Conservation (phyloP, 2,888 invertebrate genomes). For the Blera fallax region DNA sequence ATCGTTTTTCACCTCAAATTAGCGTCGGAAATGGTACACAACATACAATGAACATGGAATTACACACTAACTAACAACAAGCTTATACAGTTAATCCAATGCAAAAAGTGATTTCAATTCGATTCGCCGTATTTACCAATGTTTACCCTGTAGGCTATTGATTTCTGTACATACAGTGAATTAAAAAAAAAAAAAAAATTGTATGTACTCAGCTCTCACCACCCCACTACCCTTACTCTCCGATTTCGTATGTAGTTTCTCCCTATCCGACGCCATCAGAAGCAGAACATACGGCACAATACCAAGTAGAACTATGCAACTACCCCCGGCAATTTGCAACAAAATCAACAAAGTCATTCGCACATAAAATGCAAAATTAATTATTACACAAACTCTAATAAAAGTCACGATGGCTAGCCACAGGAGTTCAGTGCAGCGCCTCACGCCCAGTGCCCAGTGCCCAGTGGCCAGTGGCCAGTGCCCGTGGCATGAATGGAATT, state of each 20-base stretch:
- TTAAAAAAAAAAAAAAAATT: slow-evolving; percentile 2
- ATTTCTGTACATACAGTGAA: slow-evolving; percentile 30
- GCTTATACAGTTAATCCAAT: slow-evolving; percentile 70
- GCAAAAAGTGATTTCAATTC: slow-evolving; percentile 72
- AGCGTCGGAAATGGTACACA: slow-evolving; percentile 70
- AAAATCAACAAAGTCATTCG: slow-evolving; percentile 70
- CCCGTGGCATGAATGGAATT: slow-evolving; percentile 39
- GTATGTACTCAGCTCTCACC: background rate
- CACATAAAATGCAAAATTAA: slow-evolving; percentile 72
- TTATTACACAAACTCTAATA: slow-evolving; percentile 69
- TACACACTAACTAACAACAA: slow-evolving; percentile 71
- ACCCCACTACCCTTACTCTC: no score
- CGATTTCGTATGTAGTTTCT: background rate
- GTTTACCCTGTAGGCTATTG: slow-evolving; percentile 62
- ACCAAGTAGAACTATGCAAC: slow-evolving; percentile 18
- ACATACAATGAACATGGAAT: slow-evolving; percentile 68
- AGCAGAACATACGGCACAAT: background rate
- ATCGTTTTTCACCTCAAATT: slow-evolving; percentile 73
- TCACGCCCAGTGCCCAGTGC: slow-evolving; percentile 3
- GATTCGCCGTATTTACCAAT: slow-evolving; percentile 53
- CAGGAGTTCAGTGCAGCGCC: slow-evolving; percentile 50
- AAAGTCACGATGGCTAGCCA: slow-evolving; percentile 67
- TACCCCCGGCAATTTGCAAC: slow-evolving; percentile 62
- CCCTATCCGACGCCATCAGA: background rate
- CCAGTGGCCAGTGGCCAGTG: slow-evolving; percentile 10